A percentile compares a stretch with the other conserved stretches of the same genome.
These are phyloP conservation scores for Bucorvus abyssinicus DNA, from an alignment of 2,797 vertebrate genomes.

Conservation along the genomic window DNA sequence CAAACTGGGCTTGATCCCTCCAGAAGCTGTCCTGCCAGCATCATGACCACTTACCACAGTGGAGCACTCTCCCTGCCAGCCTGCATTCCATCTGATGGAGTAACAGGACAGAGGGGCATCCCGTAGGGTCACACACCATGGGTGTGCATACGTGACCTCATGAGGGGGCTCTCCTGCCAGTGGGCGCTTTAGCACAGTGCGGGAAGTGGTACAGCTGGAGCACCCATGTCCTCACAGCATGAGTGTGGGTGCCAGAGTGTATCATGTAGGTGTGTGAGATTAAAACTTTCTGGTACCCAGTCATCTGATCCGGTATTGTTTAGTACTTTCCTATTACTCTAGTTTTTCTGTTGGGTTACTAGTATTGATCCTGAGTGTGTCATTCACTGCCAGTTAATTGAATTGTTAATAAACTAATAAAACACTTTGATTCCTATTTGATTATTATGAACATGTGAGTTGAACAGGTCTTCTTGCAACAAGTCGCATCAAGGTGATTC, in stretches of 20 bases:
- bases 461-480: not conserved
- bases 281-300: not conserved
- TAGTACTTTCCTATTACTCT: not conserved
- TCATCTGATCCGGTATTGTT: not conserved
- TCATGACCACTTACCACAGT: rapidly evolving
- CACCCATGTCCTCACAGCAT: rapidly evolving
- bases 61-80: not conserved
- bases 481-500: not conserved
- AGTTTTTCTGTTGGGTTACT: not conserved
- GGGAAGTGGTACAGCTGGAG: not conserved
- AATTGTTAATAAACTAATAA: not conserved
- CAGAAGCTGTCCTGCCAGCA: not conserved
- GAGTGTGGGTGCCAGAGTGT: not conserved
- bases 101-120: too few relatives aligned
- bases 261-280: not conserved
- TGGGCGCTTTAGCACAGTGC: rapidly evolving
- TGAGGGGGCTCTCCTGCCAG: not conserved
- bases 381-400: not conserved
- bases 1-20: not conserved
- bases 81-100: too few relatives aligned
- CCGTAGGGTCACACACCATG: not conserved
- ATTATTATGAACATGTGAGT: not conserved
- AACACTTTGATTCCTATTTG: not conserved
- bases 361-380: not conserved
- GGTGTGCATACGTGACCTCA: rapidly evolving